These are phyloP conservation scores for Delphinapterus leucas DNA, from an alignment of 2,113 vertebrate genomes.

Conservation along the genomic window DNA sequence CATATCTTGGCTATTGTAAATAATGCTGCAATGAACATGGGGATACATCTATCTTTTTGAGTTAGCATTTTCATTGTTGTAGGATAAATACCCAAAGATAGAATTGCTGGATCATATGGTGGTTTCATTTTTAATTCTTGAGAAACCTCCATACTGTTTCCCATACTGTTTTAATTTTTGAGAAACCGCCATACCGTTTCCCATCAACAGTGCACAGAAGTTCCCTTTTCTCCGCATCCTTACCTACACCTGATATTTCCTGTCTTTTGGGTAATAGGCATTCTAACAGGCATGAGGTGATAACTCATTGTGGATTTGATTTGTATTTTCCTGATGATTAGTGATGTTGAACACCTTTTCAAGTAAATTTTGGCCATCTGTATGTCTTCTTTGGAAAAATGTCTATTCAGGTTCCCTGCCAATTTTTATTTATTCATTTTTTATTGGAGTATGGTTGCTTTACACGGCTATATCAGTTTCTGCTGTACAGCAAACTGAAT, in stretches of 20 bases:
- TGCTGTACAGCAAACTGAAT: too few species aligned
- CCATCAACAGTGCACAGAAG: not conserved
- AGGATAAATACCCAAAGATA: not conserved
- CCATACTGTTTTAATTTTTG: not conserved
- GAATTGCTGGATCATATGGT: not conserved
- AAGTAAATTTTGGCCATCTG: not conserved
- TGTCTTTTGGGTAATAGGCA: not conserved
- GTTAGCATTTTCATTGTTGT: not conserved
- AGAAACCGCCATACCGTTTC: not conserved
- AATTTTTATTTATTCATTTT: too few species aligned
- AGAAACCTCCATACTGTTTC: too few species aligned
- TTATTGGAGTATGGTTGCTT: too few species aligned
- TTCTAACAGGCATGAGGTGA: not conserved
- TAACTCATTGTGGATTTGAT: not conserved
- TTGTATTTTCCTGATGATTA: not conserved
- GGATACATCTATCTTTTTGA: not conserved
- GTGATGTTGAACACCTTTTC: not conserved
- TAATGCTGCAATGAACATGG: not conserved
- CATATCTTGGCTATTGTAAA: not conserved
- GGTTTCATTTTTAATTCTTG: not conserved
- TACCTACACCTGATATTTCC: not conserved
- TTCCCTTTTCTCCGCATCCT: not conserved
- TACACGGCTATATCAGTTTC: too few species aligned
- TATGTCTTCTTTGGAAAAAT: not conserved
- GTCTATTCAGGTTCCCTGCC: not conserved